These are phyloP conservation scores for Galerucella pusilla DNA, from an alignment of 2,888 invertebrate species.

Conservation along the genomic window DNA sequence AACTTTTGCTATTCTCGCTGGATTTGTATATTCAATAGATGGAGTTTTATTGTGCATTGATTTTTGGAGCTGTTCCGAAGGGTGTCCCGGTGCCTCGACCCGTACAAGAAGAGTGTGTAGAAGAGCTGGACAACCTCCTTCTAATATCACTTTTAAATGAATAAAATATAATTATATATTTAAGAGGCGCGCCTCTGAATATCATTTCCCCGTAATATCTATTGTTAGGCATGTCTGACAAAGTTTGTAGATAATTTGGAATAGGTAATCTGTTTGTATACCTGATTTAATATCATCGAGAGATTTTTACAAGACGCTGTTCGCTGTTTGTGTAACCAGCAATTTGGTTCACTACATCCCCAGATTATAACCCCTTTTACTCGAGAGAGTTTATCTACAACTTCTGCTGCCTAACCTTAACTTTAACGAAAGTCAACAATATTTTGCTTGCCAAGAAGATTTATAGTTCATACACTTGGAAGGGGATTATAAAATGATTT, in stretches of 20 bases:
- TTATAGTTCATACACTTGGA: conserved; percentile 27
- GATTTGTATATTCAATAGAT: neutral
- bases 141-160: neutral
- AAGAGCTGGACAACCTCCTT: neutral
- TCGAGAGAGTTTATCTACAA: conserved; percentile 41
- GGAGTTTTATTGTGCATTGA: neutral
- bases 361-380: conserved; percentile 48
- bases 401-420: conserved; percentile 36
- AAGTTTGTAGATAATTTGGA: conserved; percentile 46
- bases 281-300: conserved; percentile 53
- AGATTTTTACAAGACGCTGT: conserved; percentile 51
- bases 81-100: neutral
- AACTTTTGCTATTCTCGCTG: neutral
- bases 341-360: conserved; percentile 39
- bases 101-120: neutral
- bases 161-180: neutral
- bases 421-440: conserved; percentile 42
- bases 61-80: neutral
- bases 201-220: conserved; percentile 24
- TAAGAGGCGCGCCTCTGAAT: neutral
- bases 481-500: neutral
- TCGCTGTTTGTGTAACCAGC: conserved; percentile 49
- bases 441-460: conserved; percentile 29
- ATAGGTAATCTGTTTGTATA: conserved; percentile 55
- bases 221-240: conserved; percentile 40